Base-by-base conservation (phyloP, 2,888 invertebrate species). In the Eulithis testata region DNA sequence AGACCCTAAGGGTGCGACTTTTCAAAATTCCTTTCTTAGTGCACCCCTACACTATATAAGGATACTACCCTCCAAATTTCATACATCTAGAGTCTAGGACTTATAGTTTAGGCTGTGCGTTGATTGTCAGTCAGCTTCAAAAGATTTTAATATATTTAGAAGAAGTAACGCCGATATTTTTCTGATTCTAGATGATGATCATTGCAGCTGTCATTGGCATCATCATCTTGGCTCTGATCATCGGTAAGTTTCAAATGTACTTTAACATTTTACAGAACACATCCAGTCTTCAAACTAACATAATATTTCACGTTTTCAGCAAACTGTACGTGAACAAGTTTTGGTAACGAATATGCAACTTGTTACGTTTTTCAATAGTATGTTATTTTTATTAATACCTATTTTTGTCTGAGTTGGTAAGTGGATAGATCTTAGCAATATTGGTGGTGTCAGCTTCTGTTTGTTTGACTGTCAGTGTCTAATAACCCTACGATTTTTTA, bases 201-300 rank as follows among this genome's bases (percentile, higher is more conserved):
- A 97, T 97, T 77, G 96, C 97, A 90, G 97, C 97, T 73, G 95
- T 97, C 59, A 97, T 97, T 88, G 97, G 96, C 71, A 94, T 96
- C 80, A 95, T 97, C 80, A 95, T 97, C 86, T 91, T 97, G 87
- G 97, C 96, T 82, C 96, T 98, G 85, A 97, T 98, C 87, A 97
- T 97, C 88, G 97, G 98, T 98, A 94, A 96, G 97, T 87, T 59
- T 12, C 52, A 57, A 7, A 21, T 47, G 36, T 6, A 51, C 9
- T 31, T 7, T 21, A 36, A 45, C 52, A 27, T 12, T 61, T 37
- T 51, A 27, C 60, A 71, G 66, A 55, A 53, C 58, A 71, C 75
- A 76, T 80, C 78, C 74, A 77, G 78, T 84, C 84, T 54, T 82
- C 86, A 87, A 83, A 90, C 86, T 91, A 90, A 90, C 77, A 84